These are phyloP conservation scores for Mola mola DNA, from an alignment of 2,113 vertebrate species.

Conservation along the genomic window DNA sequence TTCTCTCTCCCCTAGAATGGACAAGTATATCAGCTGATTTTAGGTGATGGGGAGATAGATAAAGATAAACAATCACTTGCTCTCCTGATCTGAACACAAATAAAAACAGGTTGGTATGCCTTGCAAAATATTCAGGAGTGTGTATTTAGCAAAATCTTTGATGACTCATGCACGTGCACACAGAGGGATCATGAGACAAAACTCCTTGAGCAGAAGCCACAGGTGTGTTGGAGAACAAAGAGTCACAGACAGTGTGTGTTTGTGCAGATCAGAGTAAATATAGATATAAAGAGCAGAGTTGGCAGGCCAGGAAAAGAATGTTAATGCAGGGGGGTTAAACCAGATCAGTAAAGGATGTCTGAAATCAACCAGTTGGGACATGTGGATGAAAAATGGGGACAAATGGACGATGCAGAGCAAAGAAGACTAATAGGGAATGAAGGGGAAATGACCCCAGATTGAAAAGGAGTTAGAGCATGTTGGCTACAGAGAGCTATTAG, in stretches of 20 bases:
- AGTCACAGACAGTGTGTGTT: constrained; percentile 7
- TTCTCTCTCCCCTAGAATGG: constrained; percentile 22
- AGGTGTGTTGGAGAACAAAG: constrained; percentile 48
- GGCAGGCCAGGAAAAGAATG: constrained; percentile 27
- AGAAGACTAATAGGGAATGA: constrained; percentile 13
- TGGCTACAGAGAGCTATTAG: constrained; percentile 1
- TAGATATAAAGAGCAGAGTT: constrained; percentile 18
- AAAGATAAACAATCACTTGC: constrained; percentile 9
- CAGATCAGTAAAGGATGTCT: not conserved
- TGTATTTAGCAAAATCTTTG: not conserved
- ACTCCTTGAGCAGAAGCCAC: constrained; percentile 42
- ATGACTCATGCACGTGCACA: constrained; percentile 22
- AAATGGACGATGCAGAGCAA: not conserved
- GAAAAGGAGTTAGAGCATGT: constrained; percentile 18
- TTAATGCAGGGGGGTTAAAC: constrained; percentile 22
- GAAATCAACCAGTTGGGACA: not conserved
- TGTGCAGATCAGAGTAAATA: constrained; percentile 34
- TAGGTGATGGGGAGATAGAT: not conserved
- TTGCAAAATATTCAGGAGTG: not conserved
- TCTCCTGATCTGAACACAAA: too few species aligned
- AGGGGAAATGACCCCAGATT: constrained; percentile 19
- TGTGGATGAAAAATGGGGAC: constrained; percentile 1
- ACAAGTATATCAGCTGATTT: constrained; percentile 12
- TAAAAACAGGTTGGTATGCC: constrained; percentile 14
- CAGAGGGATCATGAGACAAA: constrained; percentile 4